phyloP scores from a whole-genome alignment of 2,797 vertebrate genomes.

The Eulemur albifrons region DNA sequence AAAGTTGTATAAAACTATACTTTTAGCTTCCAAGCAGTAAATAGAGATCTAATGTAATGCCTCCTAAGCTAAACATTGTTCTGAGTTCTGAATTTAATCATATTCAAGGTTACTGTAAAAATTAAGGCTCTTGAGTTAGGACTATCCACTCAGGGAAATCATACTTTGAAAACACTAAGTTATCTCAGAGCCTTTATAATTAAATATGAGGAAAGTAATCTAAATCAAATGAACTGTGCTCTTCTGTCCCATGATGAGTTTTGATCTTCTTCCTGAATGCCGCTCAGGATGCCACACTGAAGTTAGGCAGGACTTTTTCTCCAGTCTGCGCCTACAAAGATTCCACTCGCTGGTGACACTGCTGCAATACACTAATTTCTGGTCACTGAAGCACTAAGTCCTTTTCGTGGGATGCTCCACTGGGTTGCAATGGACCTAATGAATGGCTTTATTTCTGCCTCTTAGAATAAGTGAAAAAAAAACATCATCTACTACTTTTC shows the following conservation, averaged over 20 bases:
- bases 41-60: background rate
- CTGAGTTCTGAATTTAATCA: background rate
- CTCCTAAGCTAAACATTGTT: background rate
- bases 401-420: accelerated
- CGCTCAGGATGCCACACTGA: background rate
- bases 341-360: background rate
- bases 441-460: background rate
- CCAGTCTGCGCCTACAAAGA: background rate
- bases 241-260: background rate
- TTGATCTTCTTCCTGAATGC: background rate
- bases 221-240: background rate
- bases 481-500: background rate
- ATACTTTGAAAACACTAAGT: background rate
- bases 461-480: background rate
- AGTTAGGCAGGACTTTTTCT: background rate
- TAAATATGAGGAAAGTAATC: background rate
- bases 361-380: background rate
- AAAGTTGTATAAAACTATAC: background rate
- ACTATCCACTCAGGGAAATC: background rate
- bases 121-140: background rate
- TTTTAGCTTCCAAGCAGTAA: background rate
- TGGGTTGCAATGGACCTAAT: too few species aligned
- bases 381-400: background rate
- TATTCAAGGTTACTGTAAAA: background rate
- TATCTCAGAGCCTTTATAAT: background rate